These are phyloP conservation scores for Melinaea marsaeus DNA, from an alignment of 2,888 invertebrate genomes.

Conservation along the genomic window DNA sequence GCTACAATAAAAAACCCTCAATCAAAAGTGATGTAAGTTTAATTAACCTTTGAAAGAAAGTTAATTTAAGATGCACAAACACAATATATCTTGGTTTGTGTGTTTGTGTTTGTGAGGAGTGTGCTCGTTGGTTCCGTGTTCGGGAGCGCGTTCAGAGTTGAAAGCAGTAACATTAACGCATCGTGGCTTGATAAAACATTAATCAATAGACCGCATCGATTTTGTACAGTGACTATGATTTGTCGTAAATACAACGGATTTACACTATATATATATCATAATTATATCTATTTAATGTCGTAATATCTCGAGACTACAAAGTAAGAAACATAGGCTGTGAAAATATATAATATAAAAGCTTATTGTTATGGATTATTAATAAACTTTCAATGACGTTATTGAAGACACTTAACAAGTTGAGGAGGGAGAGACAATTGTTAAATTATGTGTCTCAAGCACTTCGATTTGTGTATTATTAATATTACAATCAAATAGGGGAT, in stretches of 20 bases:
- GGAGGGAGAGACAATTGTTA: too few species aligned
- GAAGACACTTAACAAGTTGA: too few species aligned
- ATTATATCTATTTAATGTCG: too few species aligned
- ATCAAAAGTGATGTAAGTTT: not conserved
- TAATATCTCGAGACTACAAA: too few species aligned
- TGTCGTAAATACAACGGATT: conserved; percentile 7
- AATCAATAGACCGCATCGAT: conserved; percentile 43
- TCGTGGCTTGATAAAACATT: conserved; percentile 45
- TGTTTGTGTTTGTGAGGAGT: conserved; percentile 25
- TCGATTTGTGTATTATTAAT: too few species aligned
- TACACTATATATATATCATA: not conserved
- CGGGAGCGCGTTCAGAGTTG: conserved; percentile 33
- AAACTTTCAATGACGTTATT: too few species aligned
- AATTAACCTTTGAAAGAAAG: conserved; percentile 9
- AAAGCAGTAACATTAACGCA: conserved; percentile 46
- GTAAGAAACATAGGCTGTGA: too few species aligned
- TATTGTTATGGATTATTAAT: too few species aligned
- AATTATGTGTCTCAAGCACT: too few species aligned
- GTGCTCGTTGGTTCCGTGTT: conserved; percentile 21
- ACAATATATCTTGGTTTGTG: conserved; percentile 28
- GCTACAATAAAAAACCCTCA: not conserved
- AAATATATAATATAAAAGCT: too few species aligned
- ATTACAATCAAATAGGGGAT: too few species aligned
- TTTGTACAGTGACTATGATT: conserved; percentile 35
- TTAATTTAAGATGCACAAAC: conserved; percentile 29